Evolutionary conservation across 2,113 vertebrate genomes (phyloP).

Genomic region (Pseudolaguvia tuberculata): DNA sequence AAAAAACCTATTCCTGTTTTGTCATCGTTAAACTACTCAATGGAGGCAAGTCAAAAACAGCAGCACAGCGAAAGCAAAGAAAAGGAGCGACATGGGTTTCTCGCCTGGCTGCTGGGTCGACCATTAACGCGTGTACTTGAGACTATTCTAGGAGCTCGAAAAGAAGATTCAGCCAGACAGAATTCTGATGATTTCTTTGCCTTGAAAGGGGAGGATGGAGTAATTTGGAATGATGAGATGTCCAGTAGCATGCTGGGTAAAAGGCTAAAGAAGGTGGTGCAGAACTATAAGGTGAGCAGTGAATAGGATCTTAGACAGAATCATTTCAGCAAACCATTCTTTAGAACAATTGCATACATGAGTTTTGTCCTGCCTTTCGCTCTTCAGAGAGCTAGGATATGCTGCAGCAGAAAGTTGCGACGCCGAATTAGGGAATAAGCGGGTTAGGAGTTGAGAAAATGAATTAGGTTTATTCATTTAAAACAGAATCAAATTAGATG

Average conservation of each 20-base stretch:
- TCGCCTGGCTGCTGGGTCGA: constrained; percentile 59
- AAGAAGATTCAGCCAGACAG: constrained; percentile 49
- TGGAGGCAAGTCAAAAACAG: constrained; percentile 38
- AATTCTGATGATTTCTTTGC: constrained; percentile 61
- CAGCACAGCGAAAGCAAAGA: constrained; percentile 11
- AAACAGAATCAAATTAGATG: neutral
- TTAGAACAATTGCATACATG: no score
- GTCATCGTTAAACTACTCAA: constrained; percentile 60
- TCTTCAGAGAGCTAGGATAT: no score
- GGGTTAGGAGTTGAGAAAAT: no score
- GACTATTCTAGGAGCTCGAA: constrained; percentile 58
- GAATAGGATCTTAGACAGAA: neutral
- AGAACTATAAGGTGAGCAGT: constrained; percentile 68
- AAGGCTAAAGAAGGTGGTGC: constrained; percentile 69
- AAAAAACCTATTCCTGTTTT: constrained; percentile 69
- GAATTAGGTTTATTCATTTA: neutral
- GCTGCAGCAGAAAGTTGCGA: no score
- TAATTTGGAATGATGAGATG: constrained; percentile 73
- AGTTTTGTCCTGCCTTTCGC: no score
- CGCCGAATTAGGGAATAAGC: no score
- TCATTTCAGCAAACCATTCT: no score
- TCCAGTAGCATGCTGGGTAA: constrained; percentile 67
- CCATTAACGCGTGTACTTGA: constrained; percentile 60
- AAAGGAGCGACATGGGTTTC: constrained; percentile 52
- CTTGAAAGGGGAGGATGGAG: constrained; percentile 54